Evolutionary conservation across 2,797 vertebrate species (phyloP), one percentile per base, ranked within the genome.

Genomic region (Enteromius argenteus): DNA sequence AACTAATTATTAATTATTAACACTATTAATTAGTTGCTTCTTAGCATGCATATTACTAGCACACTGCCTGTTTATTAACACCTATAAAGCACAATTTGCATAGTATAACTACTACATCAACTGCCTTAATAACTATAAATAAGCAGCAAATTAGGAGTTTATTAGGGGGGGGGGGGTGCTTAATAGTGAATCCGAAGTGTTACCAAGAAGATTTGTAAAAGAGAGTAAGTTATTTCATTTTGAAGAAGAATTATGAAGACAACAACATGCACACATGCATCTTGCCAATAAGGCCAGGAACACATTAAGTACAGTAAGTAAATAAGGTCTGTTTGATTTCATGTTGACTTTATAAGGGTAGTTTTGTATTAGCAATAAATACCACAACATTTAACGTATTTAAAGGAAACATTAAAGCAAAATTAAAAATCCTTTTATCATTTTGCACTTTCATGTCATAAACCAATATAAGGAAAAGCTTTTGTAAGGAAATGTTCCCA

Each of bases 401-500:
- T 35, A 51, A 79, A 79, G 11, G 21, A 79, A 79, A 8, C 21
- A 32, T 35, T n/a, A 4, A 46, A 13, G 11, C 39, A 1, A 49
- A 79, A 49, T 19, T 6, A 2, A 44, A 62, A 44, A 46, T 78
- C 21, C 3, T 14, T 27, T 64, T 39, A 58, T 60, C 53, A 60
- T 76, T 27, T 58, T 58, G 21, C n/a, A 58, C n/a, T 58, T 21
- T 42, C 32, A 39, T 76, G 73, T 76, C 74, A 23, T 76, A 39
- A 56, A 74, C 17, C 30, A 53, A 53, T 37, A 37, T 39, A 58
- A 76, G n/a, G 21, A 58, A 39, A 42, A 39, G 21, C 51, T 35
- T 58, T 13, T 44, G 44, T 44, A 46, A 46, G 11, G 13, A 58
- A 76, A 17, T 5, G n/a, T 76, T 23, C 13, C 6, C 13, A 75